A percentile compares a stretch with the other conserved stretches of the same genome.
Evolutionary conservation across 2,797 vertebrate species (phyloP).

Genomic region (Scolopax rusticola): DNA sequence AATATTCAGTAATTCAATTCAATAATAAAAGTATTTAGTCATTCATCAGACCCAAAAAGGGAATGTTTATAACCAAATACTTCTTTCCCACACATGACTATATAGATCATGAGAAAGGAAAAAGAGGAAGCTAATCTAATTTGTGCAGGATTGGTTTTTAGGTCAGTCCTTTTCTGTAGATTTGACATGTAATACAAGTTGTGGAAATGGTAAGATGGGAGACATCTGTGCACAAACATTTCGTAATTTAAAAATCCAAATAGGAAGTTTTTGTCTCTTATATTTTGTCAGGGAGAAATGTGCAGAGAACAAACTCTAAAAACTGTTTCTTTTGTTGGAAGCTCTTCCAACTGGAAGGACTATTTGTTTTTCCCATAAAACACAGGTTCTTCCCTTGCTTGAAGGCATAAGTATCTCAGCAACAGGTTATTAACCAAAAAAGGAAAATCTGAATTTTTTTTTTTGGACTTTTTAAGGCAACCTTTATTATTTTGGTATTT

Average conservation of each 20-base stretch:
- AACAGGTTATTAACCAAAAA: background rate
- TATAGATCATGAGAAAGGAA: background rate
- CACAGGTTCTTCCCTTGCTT: background rate
- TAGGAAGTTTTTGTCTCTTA: background rate
- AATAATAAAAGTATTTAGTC: background rate
- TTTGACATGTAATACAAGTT: background rate
- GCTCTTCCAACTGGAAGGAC: background rate
- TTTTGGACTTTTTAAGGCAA: background rate
- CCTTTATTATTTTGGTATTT: background rate
- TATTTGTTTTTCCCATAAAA: background rate
- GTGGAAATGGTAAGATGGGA: background rate
- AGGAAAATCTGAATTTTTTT: background rate
- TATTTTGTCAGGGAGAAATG: background rate
- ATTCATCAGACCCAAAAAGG: background rate
- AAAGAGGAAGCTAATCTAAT: background rate
- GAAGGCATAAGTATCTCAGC: background rate
- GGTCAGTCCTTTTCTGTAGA: background rate
- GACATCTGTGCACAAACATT: background rate
- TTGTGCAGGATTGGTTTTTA: background rate
- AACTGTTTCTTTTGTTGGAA: background rate
- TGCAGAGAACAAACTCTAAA: background rate
- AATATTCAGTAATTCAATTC: too few species aligned
- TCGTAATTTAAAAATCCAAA: background rate
- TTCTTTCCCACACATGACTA: background rate
- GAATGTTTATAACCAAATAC: rapidly evolving